Base-by-base conservation (phyloP, 2,113 vertebrate genomes). In the Syngnathus scovelli region DNA sequence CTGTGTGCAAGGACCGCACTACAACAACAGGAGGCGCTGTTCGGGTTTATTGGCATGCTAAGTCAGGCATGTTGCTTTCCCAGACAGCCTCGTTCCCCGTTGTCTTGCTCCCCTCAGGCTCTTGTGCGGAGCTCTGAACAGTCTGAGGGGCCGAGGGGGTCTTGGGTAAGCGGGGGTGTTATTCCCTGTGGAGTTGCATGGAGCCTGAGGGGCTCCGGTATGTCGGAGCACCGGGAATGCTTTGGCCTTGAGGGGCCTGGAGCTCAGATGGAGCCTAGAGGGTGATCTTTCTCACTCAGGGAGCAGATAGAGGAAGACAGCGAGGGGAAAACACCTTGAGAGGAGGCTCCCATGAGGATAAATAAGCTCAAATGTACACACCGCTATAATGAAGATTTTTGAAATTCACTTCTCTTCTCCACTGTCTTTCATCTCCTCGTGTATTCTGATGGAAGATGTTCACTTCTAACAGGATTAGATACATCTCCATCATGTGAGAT, bases 261-360 rank as follows among this genome's bases (percentile, higher is more conserved):
- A 89, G 86, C 86, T 91, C 90, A 91, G 89, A 91, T 91, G 89
- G 89, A 80, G 84, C 83, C 86, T 84, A 49, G 79, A 81, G 81
- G 85, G 80, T 79, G 66, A 86, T 84, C 75, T 86, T 85, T 84
- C 79, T 83, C 85, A 85, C 84, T 80, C 75, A 75, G 82, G 77
- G 83, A 88, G 77, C 80, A 85, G 79, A 80, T 73, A 78, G 41
- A 83, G 67, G 83, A 75, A 87, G 85, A 78, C 79, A 78, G 77
- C 33, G 13, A 74, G 65, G 65, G 80, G 72, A 85, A 85, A 86
- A 89, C 86, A 91, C 87, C 86, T 89, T 90, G 78, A 89, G 86
- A 88, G 78, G 78, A 88, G 83, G 43, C 68, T 85, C 84, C 84
- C 85, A 79, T 46, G 80, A 82, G 83, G 69, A 64, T 59, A 78